Percentiles rank a stretch among this genome's conserved stretches.
Evolutionary conservation across 1,140 invertebrate species (phyloP).

Genomic region (Drosophila kohkoa): DNA sequence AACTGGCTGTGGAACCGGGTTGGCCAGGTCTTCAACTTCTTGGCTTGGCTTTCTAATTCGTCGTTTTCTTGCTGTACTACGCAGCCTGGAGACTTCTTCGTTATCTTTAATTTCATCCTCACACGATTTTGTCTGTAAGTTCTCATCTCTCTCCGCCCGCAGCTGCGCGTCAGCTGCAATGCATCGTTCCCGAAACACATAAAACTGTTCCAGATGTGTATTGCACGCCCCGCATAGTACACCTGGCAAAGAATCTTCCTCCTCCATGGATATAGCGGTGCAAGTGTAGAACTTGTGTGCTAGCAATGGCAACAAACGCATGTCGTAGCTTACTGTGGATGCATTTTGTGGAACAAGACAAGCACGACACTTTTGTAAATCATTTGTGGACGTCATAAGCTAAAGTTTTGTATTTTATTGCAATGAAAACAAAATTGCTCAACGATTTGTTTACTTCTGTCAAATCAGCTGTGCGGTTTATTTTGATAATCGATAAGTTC

Average conservation of each 20-base stretch:
- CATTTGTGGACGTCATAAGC: conserved; percentile 14
- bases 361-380: conserved; percentile 44
- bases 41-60: background rate
- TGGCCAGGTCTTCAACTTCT: background rate
- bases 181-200: conserved; percentile 62
- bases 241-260: conserved; percentile 33
- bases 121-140: background rate
- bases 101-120: background rate
- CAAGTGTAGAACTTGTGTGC: conserved; percentile 55
- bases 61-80: too few species aligned
- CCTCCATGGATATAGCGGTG: conserved; percentile 32
- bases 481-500: conserved; percentile 8
- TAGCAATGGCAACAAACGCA: conserved; percentile 32
- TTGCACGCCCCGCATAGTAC: conserved; percentile 56
- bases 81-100: background rate
- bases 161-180: conserved; percentile 44
- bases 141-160: conserved; percentile 1
- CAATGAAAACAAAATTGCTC: background rate
- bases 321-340: conserved; percentile 25
- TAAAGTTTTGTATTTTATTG: background rate
- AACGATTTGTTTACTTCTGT: conserved; percentile 10
- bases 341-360: conserved; percentile 34
- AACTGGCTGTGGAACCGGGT: background rate
- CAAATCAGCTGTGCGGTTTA: conserved; percentile 21
- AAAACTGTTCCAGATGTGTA: conserved; percentile 51